Evolutionary conservation across 2,888 invertebrate species (phyloP), one percentile per base, ranked within the genome.

Genomic region (Priocnemis perturbator): DNA sequence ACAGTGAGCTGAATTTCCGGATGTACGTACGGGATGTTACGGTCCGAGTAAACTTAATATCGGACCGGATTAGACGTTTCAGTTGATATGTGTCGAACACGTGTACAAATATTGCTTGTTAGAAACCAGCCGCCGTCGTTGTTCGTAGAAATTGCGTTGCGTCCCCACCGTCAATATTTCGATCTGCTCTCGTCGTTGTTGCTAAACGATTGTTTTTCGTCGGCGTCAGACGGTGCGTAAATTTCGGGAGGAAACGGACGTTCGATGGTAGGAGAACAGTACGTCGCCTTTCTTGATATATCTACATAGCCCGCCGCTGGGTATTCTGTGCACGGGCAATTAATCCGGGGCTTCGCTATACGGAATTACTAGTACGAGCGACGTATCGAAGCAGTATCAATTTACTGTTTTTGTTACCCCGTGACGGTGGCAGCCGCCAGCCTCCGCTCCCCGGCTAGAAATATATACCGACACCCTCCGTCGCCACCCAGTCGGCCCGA

Each of bases 331-430:
- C 45, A 47, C 30, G 19, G 37, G 56, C 62, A 66, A 73, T 73
- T 72, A 66, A 73, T 68, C n/a, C 48, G 60, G 48, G 45, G 62
- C 59, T 64, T 64, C 61, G 37, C 61, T 57, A 64, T 44, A 21
- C 62, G 48, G 63, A 58, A 53, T 63, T 65, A 53, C 56, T 58
- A 60, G 48, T 17, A 19, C 37, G 50, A 26, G 9, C 37, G 45
- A 65, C 45, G 48, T 50, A 45, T 50, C 58, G 47, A 23, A 58
- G 37, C 19, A 58, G 21, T 9, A 67, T 48, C 64, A 53, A 62
- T 72, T 74, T 69, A 67, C 56, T 26, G 44, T 67, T 73, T 73
- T 72, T 66, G 65, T 71, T 65, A 37, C 7, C 37, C 37, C 37
- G 37, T 37, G 37, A 37, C 37, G 37, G 37, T 37, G 7, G 11